phyloP scores from a whole-genome alignment of 2,113 vertebrate genomes.

The Psammodynastes pulverulentus region DNA sequence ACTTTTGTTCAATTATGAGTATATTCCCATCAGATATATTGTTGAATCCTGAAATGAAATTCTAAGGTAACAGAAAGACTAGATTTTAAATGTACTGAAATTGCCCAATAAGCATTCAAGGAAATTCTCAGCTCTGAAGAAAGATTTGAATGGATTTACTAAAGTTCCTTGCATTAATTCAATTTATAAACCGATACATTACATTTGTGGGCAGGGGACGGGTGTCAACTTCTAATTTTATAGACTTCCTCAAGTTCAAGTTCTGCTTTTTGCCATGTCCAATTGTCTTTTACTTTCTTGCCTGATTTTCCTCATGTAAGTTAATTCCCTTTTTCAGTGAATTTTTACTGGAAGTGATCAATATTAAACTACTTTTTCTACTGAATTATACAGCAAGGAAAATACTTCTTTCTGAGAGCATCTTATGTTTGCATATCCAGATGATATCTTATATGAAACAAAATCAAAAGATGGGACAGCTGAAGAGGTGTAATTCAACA shows the following conservation, averaged over 20 bases:
- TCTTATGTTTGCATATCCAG: not conserved
- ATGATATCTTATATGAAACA: constrained; percentile 21
- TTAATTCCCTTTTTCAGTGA: not conserved
- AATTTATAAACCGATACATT: not conserved
- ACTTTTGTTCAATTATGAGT: not conserved
- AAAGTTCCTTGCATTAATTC: not conserved
- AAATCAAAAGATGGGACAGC: constrained; percentile 75
- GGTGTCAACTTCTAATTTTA: not conserved
- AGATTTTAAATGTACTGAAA: not conserved
- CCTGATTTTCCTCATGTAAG: not conserved
- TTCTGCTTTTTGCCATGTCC: not conserved
- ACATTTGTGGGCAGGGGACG: not conserved
- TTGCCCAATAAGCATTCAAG: not conserved
- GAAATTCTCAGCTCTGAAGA: not conserved
- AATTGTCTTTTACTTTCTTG: not conserved
- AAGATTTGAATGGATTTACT: not conserved
- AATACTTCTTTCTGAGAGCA: not conserved
- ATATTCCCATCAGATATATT: not conserved
- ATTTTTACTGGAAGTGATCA: not conserved
- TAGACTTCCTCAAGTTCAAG: not conserved
- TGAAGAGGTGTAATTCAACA: constrained; percentile 90
- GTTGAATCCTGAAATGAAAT: not conserved
- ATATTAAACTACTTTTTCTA: not conserved
- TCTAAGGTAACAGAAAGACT: not conserved
- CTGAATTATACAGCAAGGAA: not conserved